Base-by-base conservation (phyloP, 2,113 vertebrate genomes). In the Spea multiplicata region DNA sequence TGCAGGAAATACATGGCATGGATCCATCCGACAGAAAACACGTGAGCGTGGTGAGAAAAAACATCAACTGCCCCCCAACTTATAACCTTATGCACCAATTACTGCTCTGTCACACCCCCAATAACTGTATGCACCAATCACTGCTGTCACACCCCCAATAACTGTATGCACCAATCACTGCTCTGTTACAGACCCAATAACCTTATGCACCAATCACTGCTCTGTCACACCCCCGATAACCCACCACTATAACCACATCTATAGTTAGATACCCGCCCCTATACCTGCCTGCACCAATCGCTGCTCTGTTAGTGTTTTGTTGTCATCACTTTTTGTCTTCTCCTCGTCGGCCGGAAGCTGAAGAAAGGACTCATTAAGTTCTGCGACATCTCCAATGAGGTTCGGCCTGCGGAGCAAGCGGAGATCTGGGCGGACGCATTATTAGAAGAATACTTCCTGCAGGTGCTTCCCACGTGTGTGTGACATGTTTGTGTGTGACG, bases 281-380 rank as follows among this genome's bases (percentile, higher is more conserved):
- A 52, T 52, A 7, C 50, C 50, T 2, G 9, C 9, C 9, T 10
- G 9, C 50, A 52, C 6, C 6, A 6, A 52, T 10, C 50, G 6
- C 9, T 7, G 9, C 1, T 52, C 1, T 52, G 9, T 7, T 7
- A 52, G 50, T 52, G 6, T 52, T 12, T 16, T 61, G 59, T 61
- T 61, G 5, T 61, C 5, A 2, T 10, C 5, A 3, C 10, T 73
- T 44, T n/a, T 3, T 72, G 47, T 57, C 44, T 64, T 7, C 44
- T 74, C 44, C 44, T 46, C 12, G 8, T 45, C 44, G 52, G 86
- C 91, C 30, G 30, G 12, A 91, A 98, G 97, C 88, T 99, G 86
- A 98, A 97, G 90, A 98, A 96, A 95, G 90, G 99, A 8, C 78
- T 99, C 86, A 98, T 99, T 83, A 99, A 99, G 84, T 98, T 96